phyloP scores from a whole-genome alignment of 2,888 invertebrate species.

The Parnassius apollo region DNA sequence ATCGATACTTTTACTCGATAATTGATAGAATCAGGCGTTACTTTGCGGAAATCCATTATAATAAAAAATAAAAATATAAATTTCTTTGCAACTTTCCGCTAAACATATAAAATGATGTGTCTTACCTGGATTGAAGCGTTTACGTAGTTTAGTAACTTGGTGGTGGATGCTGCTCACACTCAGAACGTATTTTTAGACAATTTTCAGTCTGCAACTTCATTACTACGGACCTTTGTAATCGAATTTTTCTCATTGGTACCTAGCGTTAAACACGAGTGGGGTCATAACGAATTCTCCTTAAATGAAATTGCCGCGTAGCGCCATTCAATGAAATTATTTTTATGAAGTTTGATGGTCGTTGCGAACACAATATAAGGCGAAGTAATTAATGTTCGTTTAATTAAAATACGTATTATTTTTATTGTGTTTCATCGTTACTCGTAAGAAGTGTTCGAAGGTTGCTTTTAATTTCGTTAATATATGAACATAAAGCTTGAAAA shows the following conservation, averaged over 20 bases:
- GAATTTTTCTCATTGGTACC: constrained; percentile 13
- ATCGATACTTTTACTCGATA: no score
- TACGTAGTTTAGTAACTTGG: neutral
- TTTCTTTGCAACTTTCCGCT: no score
- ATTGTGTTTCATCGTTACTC: no score
- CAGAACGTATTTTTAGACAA: constrained; percentile 2
- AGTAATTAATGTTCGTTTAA: neutral
- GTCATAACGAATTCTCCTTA: constrained; percentile 16
- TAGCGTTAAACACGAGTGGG: constrained; percentile 5
- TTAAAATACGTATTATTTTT: no score
- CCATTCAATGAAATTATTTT: constrained; percentile 9
- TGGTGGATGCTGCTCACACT: neutral
- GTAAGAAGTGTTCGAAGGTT: no score
- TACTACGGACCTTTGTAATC: constrained; percentile 14
- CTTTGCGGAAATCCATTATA: no score
- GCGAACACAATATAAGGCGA: neutral
- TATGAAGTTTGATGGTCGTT: constrained; percentile 7
- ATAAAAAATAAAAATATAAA: no score
- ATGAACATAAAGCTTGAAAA: no score
- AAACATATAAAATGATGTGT: no score
- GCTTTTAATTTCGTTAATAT: no score
- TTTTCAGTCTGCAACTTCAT: constrained; percentile 8
- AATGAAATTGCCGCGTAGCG: constrained; percentile 3
- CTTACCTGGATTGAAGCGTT: no score
- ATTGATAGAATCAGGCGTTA: no score